These are phyloP conservation scores for Oenanthe oenanthe DNA, from an alignment of 2,113 vertebrate species.

Conservation along the genomic window DNA sequence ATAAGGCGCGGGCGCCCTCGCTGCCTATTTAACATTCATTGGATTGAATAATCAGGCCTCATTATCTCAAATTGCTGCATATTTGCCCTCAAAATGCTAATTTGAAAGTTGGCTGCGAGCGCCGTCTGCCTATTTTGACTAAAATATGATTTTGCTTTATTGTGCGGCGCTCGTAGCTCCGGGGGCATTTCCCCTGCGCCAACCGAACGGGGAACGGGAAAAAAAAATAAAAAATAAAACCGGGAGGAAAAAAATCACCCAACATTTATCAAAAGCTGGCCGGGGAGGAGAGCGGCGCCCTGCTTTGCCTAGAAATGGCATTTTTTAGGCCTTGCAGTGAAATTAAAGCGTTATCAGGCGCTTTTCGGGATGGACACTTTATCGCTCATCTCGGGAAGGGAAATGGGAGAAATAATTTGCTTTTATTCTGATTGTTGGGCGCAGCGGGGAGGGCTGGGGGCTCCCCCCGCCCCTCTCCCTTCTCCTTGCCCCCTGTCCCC, in stretches of 20 bases:
- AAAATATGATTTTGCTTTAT: slow-evolving; percentile 86
- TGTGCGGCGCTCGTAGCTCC: slow-evolving; percentile 83
- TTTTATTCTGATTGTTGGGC: slow-evolving; percentile 49
- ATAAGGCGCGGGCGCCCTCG: slow-evolving; percentile 89
- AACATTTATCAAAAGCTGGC: slow-evolving; percentile 82
- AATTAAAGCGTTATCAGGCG: slow-evolving; percentile 90
- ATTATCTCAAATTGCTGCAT: slow-evolving; percentile 99
- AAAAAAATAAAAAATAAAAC: not conserved
- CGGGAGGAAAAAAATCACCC: slow-evolving; percentile 61
- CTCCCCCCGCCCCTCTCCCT: not conserved
- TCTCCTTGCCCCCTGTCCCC: not conserved
- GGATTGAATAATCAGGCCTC: slow-evolving; percentile 99
- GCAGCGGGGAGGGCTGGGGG: not conserved
- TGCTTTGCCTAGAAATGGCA: slow-evolving; percentile 89
- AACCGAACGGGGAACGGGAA: not conserved
- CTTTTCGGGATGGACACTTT: slow-evolving; percentile 88
- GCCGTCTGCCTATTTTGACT: slow-evolving; percentile 83
- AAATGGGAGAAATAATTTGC: slow-evolving; percentile 78
- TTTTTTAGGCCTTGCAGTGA: slow-evolving; percentile 81
- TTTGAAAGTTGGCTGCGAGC: slow-evolving; percentile 97
- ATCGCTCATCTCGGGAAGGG: slow-evolving; percentile 86
- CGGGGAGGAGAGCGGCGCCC: slow-evolving; percentile 75
- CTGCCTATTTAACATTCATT: slow-evolving; percentile 99
- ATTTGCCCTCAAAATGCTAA: slow-evolving; percentile 99
- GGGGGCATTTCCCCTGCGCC: slow-evolving; percentile 78